These are phyloP conservation scores for Semicossyphus pulcher DNA, from an alignment of 2,113 vertebrate genomes.

Conservation along the genomic window DNA sequence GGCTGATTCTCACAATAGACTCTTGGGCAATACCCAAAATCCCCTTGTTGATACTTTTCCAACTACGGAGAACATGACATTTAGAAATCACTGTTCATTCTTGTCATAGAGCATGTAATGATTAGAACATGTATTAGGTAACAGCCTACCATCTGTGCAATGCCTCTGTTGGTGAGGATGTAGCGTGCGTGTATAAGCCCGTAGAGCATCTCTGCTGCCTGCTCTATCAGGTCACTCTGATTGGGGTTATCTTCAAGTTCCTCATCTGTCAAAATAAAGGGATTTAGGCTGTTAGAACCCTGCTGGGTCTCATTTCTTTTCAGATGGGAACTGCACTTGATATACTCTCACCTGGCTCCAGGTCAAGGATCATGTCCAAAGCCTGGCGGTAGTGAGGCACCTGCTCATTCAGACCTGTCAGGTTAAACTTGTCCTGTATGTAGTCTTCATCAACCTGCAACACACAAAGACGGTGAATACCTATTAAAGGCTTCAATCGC, in stretches of 20 bases:
- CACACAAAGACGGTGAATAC: slow-evolving; percentile 1
- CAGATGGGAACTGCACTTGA: background rate
- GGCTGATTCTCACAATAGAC: slow-evolving; percentile 96
- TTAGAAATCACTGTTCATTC: background rate
- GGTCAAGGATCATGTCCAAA: slow-evolving; percentile 93
- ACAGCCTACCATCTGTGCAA: slow-evolving; percentile 91
- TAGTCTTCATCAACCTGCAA: slow-evolving; percentile 93
- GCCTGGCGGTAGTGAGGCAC: slow-evolving; percentile 94
- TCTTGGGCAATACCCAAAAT: slow-evolving; percentile 93
- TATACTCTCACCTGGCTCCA: slow-evolving; percentile 88
- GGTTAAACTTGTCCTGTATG: slow-evolving; percentile 95
- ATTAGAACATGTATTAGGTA: background rate
- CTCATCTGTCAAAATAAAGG: slow-evolving; percentile 83
- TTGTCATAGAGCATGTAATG: background rate
- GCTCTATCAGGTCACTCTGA: slow-evolving; percentile 94
- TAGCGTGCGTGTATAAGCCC: slow-evolving; percentile 94
- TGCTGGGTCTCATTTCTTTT: background rate
- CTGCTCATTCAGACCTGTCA: slow-evolving; percentile 93
- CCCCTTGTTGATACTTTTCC: slow-evolving; percentile 95
- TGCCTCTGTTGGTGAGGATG: slow-evolving; percentile 94
- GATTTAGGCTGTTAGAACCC: background rate
- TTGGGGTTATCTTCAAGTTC: slow-evolving; percentile 94
- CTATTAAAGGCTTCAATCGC: slow-evolving; percentile 25
- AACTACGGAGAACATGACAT: slow-evolving; percentile 75
- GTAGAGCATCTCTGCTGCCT: slow-evolving; percentile 95